phyloP scores from a whole-genome alignment of 2,797 vertebrate genomes.

The Remorina albescens region DNA sequence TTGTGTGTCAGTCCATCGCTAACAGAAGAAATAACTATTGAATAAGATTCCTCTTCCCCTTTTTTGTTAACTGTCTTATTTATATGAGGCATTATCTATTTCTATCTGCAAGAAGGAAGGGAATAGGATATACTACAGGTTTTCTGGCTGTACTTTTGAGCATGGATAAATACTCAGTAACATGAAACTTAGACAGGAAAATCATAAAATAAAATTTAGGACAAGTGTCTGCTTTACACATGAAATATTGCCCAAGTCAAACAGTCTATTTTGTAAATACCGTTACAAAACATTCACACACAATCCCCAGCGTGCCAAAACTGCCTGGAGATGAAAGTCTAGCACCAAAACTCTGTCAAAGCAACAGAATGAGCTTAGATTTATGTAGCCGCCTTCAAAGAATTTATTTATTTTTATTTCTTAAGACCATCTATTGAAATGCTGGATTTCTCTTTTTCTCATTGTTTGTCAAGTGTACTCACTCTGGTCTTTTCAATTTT shows the following conservation, averaged over 20 bases:
- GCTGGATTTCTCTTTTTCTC: constrained; percentile 11
- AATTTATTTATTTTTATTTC: too few species aligned
- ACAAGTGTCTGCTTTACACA: constrained; percentile 14
- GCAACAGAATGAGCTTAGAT: constrained; percentile 29
- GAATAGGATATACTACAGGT: constrained; percentile 25
- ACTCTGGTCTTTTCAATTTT: constrained; percentile 40
- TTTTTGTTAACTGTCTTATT: constrained; percentile 21
- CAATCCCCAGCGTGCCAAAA: constrained; percentile 13
- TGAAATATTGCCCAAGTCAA: constrained; percentile 20
- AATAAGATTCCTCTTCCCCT: constrained; percentile 8
- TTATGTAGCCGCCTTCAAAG: constrained; percentile 18
- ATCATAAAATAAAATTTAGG: constrained; percentile 33
- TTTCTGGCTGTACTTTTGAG: constrained; percentile 20
- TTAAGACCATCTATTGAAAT: constrained; percentile 18
- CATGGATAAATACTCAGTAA: constrained; percentile 40
- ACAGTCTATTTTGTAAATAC: constrained; percentile 32
- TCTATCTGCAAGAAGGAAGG: constrained; percentile 9
- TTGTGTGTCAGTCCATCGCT: neutral
- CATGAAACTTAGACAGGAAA: constrained; percentile 1
- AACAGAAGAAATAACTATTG: constrained; percentile 25
- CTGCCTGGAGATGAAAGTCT: constrained; percentile 28
- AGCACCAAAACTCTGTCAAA: constrained; percentile 27
- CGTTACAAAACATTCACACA: constrained; percentile 31
- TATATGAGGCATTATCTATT: constrained; percentile 18
- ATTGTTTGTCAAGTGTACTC: constrained; percentile 36